Percentiles rank a stretch among this genome's conserved stretches.
Conservation (phyloP, 92 coral and sea anemone species). For the Parazoanthus swiftii region DNA sequence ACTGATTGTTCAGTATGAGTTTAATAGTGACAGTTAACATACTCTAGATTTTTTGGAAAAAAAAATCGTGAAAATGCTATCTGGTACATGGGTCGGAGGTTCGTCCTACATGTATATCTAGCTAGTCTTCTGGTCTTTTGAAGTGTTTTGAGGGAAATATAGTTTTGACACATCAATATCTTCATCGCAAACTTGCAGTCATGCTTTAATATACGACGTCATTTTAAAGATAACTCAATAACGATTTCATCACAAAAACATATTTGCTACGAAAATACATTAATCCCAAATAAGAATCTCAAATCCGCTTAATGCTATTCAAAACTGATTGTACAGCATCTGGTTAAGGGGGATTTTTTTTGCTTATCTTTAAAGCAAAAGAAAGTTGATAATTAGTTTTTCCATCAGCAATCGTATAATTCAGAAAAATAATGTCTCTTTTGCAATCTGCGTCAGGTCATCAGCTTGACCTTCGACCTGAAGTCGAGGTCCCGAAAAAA, state of each 20-base stretch:
- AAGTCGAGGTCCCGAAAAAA: background rate
- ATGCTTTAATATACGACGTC: background rate
- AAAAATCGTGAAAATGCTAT: background rate
- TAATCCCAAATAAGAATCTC: background rate
- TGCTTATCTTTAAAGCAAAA: background rate
- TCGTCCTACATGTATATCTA: background rate
- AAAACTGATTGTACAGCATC: background rate
- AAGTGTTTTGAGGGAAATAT: background rate
- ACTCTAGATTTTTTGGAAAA: background rate
- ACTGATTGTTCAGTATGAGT: background rate
- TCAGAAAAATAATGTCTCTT: too few species aligned
- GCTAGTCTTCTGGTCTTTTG: too few species aligned
- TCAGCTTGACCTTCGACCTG: background rate
- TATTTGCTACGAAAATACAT: too few species aligned
- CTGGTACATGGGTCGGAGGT: background rate
- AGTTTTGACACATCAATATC: too few species aligned
- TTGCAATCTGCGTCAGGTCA: background rate
- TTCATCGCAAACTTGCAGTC: background rate
- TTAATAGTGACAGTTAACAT: background rate
- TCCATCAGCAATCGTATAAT: background rate
- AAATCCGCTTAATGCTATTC: background rate
- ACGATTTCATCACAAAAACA: background rate
- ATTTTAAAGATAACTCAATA: background rate
- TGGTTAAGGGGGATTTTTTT: background rate
- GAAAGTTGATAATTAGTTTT: background rate